Base-by-base conservation (phyloP, 1,140 invertebrate species). In the Drosophila guanche region DNA sequence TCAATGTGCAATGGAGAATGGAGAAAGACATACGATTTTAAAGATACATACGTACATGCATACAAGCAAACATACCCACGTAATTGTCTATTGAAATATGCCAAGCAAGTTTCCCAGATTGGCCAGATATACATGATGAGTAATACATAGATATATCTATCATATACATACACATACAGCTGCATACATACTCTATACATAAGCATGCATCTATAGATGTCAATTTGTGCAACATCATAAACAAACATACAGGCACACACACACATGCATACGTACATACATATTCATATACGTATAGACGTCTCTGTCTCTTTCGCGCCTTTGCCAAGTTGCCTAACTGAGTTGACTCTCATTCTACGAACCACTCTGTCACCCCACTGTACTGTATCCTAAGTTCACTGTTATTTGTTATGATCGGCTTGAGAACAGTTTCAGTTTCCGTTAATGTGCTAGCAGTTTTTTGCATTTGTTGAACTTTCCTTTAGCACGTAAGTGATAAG, bases 291-390 rank as follows among this genome's bases (percentile, higher is more conserved):
- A 52, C 25, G 23, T 59, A 55, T 58, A 48, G 56, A 62, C 59
- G 61, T 66, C 69, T 75, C 61, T 76, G 61, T 66, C 69, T 75
- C 61, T 76, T 79, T 80, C 63, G 80, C 81, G 81, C 83, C 80
- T 85, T 85, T 85, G 65, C 80, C 80, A 62, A 81, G 81, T 76
- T 85, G 80, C 80, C 81, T 85, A 60, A 75, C 76, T 85, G 43
- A 81, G 73, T 85, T 85, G 54, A 86, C 52, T 69, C 60, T 68
- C 62, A 41, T 63, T 65, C 55, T 40, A 61, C 47, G n/a, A 46
- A 22, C 16, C 48, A 55, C 41, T 50, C 33, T 37, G 33, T 37
- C 33, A 7, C 27, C 7, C 33, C 8, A 4, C 33, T 68, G 37
- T 43, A 5, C 29, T 67, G 42, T 22, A 14, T 43, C 41, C 41